Base-by-base conservation (phyloP, 2,888 invertebrate species). In the Drosophila ezoana region DNA sequence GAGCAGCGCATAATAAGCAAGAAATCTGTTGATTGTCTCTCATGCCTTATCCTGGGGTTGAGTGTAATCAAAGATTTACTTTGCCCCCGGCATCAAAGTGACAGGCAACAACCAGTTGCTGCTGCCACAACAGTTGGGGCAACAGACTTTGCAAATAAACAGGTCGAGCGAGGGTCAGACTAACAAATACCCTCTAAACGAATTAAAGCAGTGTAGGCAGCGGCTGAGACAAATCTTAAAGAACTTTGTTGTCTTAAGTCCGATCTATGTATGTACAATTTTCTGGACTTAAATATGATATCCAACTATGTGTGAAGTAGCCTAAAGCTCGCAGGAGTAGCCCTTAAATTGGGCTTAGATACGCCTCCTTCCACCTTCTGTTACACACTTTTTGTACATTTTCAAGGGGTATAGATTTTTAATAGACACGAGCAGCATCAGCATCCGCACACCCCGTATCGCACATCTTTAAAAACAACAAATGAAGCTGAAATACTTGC, bases 1-100 rank as follows among this genome's bases (percentile, higher is more conserved):
- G 28, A 28, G 72, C 71, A 69, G 72, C 85, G 72, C 75, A 81
- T 85, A 81, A 85, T 85, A 77, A 81, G 78, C 79, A 78, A 76
- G 76, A 85, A 81, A 81, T 84, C 81, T 76, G 84, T 79, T 79
- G 80, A 72, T 76, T 72, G 79, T 70, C 54, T 61, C 53, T 14
- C 32, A n/a, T 35, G 14, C 40, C 18, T 35, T 18, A 9, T 51
- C 28, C 76, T 20, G 58, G 62, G 56, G 57, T 13, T 16, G 23
- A 70, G 41, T 64, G 63, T 79, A 81, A 78, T 81, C 77, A 78
- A 78, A 78, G 75, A 81, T 78, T 81, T 48, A 40, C 20, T 68
- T 58, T 40, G 58, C n/a, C 43, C 32, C 37, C 43, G 33, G 40
- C 54, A 66, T 58, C 75, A 75, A 68, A 67, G 61, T 67, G 74